Evolutionary conservation across 2,797 vertebrate genomes (phyloP), one percentile per base, ranked within the genome.

Genomic region (Chelidonichthys spinosus): DNA sequence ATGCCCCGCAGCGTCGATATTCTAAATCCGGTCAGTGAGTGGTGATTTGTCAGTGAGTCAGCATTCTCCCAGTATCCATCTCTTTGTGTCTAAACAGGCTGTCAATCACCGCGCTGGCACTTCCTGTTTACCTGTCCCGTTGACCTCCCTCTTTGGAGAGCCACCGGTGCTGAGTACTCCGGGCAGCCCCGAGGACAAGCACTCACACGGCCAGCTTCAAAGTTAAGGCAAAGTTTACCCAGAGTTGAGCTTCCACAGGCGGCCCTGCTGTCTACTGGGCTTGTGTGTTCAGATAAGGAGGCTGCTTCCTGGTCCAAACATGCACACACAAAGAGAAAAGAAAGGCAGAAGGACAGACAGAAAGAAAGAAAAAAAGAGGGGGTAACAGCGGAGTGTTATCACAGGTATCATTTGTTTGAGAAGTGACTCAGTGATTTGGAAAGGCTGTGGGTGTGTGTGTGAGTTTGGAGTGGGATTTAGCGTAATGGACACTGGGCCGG

Each of bases 101-200:
- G 92, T 91, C 93, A 90, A 76, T 92, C 90, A 92, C 79, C 37
- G 54, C 72, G 14, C 75, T 44, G 85, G 87, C 83, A 83, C 90
- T 94, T 94, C 93, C 93, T 94, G 92, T 94, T 93, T 91, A 92
- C 92, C 91, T 93, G 92, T 92, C 89, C 89, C 90, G 84, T 87
- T 94, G 93, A 94, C 91, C 93, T 83, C 85, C 25, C 86, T 82
- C 82, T 90, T 89, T 79, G 85, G 84, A 87, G 83, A 89, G 87
- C 86, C 89, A 85, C 84, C 73, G 74, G 78, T 53, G 67, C 83
- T 84, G 88, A 92, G 87, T 85, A 86, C 86, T 85, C 63, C 10
- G 74, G 65, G 74, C 88, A 82, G 87, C 86, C 87, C 84, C 11
- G 73, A 85, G 90, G 89, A 90, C 91, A 90, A 84, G 90, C 89